Evolutionary conservation across 2,797 vertebrate genomes (phyloP).

Genomic region (Rhinogobio ventralis): DNA sequence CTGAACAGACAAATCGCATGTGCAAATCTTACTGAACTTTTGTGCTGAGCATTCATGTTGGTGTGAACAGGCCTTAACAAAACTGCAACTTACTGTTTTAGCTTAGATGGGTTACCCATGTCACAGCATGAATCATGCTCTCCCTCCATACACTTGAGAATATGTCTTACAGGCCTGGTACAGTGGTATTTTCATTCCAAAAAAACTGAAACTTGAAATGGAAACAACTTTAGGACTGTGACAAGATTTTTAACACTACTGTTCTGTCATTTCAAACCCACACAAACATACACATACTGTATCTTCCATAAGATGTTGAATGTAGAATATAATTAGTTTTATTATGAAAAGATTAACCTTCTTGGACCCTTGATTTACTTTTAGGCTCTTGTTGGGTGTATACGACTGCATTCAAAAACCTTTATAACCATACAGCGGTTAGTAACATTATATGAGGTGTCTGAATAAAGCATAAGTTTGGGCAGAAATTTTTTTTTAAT

Average conservation of each 20-base stretch:
- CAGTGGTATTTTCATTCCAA: constrained; percentile 31
- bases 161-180: background rate
- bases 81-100: constrained; percentile 15
- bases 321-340: constrained; percentile 42
- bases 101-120: background rate
- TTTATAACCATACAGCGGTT: background rate
- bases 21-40: background rate
- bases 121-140: background rate
- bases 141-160: background rate
- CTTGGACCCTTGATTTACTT: background rate
- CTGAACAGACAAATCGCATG: background rate
- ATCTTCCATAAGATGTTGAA: constrained; percentile 47
- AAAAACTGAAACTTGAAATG: constrained; percentile 28
- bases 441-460: background rate
- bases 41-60: constrained; percentile 9
- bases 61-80: constrained; percentile 19
- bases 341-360: constrained; percentile 38
- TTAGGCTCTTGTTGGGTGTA: constrained; percentile 22
- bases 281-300: constrained; percentile 30
- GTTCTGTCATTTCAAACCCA: constrained; percentile 23
- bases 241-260: constrained; percentile 1
- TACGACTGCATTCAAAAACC: constrained; percentile 17
- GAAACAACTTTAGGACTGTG: constrained; percentile 39
- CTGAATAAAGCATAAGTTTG: background rate
- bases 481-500: background rate